Conservation (phyloP, 2,797 vertebrate species). For the Sciaenops ocellatus region DNA sequence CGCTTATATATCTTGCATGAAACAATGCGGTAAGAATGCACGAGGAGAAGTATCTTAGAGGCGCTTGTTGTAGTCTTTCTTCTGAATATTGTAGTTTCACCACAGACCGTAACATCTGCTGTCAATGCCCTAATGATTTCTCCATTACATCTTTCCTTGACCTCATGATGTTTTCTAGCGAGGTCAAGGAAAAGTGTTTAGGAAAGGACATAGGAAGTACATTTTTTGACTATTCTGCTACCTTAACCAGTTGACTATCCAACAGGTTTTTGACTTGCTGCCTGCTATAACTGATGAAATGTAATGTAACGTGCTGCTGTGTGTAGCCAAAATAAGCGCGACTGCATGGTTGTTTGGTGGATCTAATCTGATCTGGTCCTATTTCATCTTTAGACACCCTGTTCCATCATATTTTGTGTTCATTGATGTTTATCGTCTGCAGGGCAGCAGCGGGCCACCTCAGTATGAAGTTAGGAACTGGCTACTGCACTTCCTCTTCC, state of each 20-base stretch:
- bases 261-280: background rate
- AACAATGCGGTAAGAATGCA: too few relatives aligned
- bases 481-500: slow-evolving; percentile 92
- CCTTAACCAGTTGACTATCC: background rate
- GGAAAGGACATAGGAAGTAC: too few relatives aligned
- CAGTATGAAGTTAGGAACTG: slow-evolving; percentile 91
- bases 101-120: too few relatives aligned
- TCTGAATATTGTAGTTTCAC: too few relatives aligned
- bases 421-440: background rate
- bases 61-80: too few relatives aligned
- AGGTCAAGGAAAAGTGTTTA: too few relatives aligned
- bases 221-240: background rate
- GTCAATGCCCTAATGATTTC: too few relatives aligned
- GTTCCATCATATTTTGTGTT: background rate
- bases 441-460: slow-evolving; percentile 66
- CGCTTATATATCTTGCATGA: too few relatives aligned
- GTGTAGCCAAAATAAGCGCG: background rate
- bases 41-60: too few relatives aligned
- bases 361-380: slow-evolving; percentile 2
- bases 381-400: background rate
- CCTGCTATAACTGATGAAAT: background rate
- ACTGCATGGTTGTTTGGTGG: too few relatives aligned
- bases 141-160: background rate
- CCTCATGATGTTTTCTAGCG: too few relatives aligned
- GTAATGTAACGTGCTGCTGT: background rate